A percentile compares a stretch with the other conserved stretches of the same genome.
phyloP scores from a whole-genome alignment of 1,140 invertebrate species.

The Melitaea cinxia region DNA sequence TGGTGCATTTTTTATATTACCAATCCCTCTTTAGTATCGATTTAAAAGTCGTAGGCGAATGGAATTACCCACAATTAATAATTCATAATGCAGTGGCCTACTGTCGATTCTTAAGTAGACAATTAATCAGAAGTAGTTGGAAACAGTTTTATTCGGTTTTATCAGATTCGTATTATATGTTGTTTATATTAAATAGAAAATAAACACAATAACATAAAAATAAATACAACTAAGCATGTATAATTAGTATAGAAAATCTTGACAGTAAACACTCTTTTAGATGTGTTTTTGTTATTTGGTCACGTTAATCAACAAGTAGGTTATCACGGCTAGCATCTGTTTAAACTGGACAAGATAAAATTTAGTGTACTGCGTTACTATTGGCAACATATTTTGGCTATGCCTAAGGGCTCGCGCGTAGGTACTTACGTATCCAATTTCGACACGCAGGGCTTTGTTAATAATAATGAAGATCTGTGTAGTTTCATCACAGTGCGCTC shows the following conservation, averaged over 20 bases:
- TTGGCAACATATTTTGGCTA: constrained; percentile 8
- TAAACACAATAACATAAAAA: background rate
- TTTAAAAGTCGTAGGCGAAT: background rate
- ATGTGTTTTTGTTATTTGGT: background rate
- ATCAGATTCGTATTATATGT: background rate
- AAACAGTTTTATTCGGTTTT: background rate
- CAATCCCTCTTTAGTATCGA: constrained; percentile 12
- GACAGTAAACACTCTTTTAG: background rate
- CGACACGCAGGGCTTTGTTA: constrained; percentile 72
- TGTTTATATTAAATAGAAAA: too few species aligned
- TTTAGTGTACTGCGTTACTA: constrained; percentile 7
- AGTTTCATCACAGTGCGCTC: constrained; percentile 77
- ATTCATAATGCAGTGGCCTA: constrained; percentile 8
- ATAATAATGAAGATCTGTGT: constrained; percentile 79
- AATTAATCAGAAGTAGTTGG: background rate
- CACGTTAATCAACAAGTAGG: constrained; percentile 7
- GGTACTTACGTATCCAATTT: constrained; percentile 65
- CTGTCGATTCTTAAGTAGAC: background rate
- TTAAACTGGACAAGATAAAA: constrained; percentile 8
- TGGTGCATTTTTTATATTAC: constrained; percentile 2
- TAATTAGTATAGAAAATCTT: background rate
- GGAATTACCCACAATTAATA: constrained; percentile 18
- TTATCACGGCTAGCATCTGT: background rate
- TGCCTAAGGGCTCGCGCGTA: constrained; percentile 47
- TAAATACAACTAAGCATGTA: background rate